These are phyloP conservation scores for Drosophila kikkawai DNA, from an alignment of 1,140 invertebrate species.

Conservation along the genomic window DNA sequence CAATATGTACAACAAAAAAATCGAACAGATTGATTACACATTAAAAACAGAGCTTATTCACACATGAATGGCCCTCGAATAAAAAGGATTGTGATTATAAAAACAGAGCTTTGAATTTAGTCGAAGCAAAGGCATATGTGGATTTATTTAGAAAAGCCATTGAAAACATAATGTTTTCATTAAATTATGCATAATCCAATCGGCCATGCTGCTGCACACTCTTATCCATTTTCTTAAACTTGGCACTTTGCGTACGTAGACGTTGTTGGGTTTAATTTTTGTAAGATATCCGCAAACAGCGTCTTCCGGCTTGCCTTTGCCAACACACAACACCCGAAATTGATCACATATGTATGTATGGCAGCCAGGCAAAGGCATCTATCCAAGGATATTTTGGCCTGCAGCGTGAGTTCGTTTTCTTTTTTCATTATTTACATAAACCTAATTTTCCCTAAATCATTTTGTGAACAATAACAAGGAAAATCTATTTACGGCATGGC, in stretches of 20 bases:
- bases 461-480: conserved; percentile 80
- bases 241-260: not conserved
- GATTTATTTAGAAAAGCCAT: conserved; percentile 2
- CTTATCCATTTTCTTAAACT: conserved; percentile 25
- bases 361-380: conserved; percentile 33
- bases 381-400: conserved; percentile 59
- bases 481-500: conserved; percentile 77
- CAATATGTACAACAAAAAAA: conserved; percentile 25
- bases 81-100: conserved; percentile 32
- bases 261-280: conserved; percentile 43
- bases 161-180: conserved; percentile 17
- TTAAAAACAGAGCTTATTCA: conserved; percentile 46
- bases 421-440: conserved; percentile 83
- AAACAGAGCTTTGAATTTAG: conserved; percentile 17
- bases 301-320: conserved; percentile 32
- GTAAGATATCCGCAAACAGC: conserved; percentile 46
- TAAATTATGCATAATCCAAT: conserved; percentile 20
- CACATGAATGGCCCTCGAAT: conserved; percentile 24
- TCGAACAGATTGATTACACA: conserved; percentile 47
- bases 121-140: too few relatives aligned
- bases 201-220: not conserved
- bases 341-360: conserved; percentile 62
- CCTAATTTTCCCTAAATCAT: conserved; percentile 84
- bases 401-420: conserved; percentile 48
- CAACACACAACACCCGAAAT: conserved; percentile 47